A percentile compares a stretch with the other conserved stretches of the same genome.
These are phyloP conservation scores for Phortica magna DNA, from an alignment of 2,888 invertebrate species.

Conservation along the genomic window DNA sequence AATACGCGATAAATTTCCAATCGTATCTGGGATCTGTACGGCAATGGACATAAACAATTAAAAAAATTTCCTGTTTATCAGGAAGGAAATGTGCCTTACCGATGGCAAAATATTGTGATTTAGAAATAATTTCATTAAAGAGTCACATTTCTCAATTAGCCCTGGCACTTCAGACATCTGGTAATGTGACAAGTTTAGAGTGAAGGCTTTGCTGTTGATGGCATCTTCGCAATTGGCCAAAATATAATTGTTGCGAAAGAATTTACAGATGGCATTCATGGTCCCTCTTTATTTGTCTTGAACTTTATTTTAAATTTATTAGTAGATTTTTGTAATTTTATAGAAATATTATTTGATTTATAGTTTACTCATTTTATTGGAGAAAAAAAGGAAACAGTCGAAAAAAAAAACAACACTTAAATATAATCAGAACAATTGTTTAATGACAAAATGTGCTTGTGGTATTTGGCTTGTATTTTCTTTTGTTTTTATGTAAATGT, in stretches of 20 bases:
- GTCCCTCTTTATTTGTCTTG: not conserved
- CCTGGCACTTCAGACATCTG: constrained; percentile 82
- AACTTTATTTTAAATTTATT: not conserved
- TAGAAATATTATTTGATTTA: no score
- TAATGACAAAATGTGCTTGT: not conserved
- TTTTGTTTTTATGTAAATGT: constrained; percentile 12
- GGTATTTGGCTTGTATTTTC: not conserved
- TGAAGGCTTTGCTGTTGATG: constrained; percentile 80
- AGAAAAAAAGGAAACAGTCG: not conserved
- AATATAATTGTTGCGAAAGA: constrained; percentile 84
- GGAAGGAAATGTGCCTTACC: constrained; percentile 66
- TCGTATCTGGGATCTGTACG: constrained; percentile 77
- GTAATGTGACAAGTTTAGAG: constrained; percentile 82
- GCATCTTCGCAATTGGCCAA: constrained; percentile 84
- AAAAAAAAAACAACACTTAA: not conserved
- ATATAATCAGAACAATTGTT: not conserved
- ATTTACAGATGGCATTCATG: constrained; percentile 84
- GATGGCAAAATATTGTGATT: constrained; percentile 82
- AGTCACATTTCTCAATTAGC: constrained; percentile 80
- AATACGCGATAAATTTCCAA: constrained; percentile 80
- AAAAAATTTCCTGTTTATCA: not conserved
- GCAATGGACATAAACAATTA: not conserved
- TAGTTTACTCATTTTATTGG: no score
- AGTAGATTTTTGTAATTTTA: not conserved
- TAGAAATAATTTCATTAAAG: constrained; percentile 82